Percentiles rank a stretch among this genome's conserved stretches.
Evolutionary conservation across 2,888 invertebrate species (phyloP).

Genomic region (Sericinus montela): DNA sequence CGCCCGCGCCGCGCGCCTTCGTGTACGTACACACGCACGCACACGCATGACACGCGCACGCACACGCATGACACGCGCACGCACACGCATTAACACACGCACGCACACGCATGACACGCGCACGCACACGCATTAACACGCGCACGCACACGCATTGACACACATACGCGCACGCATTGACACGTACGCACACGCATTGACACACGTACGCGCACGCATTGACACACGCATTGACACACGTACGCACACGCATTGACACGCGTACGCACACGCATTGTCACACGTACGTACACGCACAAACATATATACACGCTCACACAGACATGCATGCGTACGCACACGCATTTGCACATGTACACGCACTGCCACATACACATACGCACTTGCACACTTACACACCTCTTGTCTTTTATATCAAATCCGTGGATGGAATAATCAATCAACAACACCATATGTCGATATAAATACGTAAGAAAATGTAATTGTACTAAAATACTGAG

Average conservation of each 20-base stretch:
- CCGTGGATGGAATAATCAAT: too few species aligned
- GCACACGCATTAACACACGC: not conserved
- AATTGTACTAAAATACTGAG: too few species aligned
- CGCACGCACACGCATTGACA: not conserved
- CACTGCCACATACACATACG: too few species aligned
- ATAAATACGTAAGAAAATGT: too few species aligned
- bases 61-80: not conserved
- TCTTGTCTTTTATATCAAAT: too few species aligned
- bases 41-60: not conserved
- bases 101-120: not conserved
- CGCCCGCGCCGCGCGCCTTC: constrained; percentile 87
- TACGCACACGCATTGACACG: too few species aligned
- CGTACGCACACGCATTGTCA: too few species aligned
- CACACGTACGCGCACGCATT: not conserved
- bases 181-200: constrained; percentile 60
- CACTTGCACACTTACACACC: too few species aligned
- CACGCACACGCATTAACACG: not conserved
- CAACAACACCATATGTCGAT: too few species aligned
- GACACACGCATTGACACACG: too few species aligned
- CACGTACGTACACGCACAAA: constrained; percentile 86
- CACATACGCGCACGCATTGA: constrained; percentile 80
- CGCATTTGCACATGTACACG: too few species aligned
- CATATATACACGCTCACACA: not conserved
- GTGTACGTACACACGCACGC: constrained; percentile 64
- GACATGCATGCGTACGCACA: not conserved